Conservation (phyloP, 2,113 vertebrate genomes). For the Ciconia maguari region DNA sequence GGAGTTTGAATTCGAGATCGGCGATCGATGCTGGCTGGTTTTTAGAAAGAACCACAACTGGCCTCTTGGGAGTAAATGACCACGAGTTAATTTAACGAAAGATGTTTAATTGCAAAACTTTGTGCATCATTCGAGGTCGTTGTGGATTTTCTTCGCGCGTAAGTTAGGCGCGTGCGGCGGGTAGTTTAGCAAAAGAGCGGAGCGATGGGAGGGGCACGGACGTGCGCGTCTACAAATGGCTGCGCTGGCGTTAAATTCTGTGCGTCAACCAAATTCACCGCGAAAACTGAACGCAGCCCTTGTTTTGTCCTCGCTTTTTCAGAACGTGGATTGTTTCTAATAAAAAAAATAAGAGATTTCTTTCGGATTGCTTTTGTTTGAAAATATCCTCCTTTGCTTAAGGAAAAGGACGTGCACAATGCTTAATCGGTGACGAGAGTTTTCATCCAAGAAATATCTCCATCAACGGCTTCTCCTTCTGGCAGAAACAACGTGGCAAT, state of each 20-base stretch:
- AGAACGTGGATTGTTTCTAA: neutral
- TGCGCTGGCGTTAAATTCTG: neutral
- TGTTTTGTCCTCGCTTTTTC: neutral
- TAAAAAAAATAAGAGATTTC: too few relatives aligned
- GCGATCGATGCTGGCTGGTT: neutral
- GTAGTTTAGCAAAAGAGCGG: neutral
- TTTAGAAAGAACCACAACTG: neutral
- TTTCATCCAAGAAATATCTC: neutral
- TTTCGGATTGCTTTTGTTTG: neutral
- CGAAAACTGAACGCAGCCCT: neutral
- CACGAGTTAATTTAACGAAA: neutral
- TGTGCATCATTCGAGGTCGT: neutral
- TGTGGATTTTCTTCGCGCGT: neutral
- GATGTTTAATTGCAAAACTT: neutral
- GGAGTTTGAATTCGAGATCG: neutral
- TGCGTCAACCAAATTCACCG: neutral
- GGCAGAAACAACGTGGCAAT: neutral
- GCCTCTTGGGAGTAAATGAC: neutral
- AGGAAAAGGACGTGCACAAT: fast-evolving
- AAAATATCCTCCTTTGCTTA: neutral
- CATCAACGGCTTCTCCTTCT: neutral
- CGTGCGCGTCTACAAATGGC: too few relatives aligned
- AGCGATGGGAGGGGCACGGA: neutral
- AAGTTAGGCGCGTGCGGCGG: neutral
- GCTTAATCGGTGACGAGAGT: neutral